phyloP scores from a whole-genome alignment of 2,797 vertebrate genomes.

The Anabacerthia variegaticeps region DNA sequence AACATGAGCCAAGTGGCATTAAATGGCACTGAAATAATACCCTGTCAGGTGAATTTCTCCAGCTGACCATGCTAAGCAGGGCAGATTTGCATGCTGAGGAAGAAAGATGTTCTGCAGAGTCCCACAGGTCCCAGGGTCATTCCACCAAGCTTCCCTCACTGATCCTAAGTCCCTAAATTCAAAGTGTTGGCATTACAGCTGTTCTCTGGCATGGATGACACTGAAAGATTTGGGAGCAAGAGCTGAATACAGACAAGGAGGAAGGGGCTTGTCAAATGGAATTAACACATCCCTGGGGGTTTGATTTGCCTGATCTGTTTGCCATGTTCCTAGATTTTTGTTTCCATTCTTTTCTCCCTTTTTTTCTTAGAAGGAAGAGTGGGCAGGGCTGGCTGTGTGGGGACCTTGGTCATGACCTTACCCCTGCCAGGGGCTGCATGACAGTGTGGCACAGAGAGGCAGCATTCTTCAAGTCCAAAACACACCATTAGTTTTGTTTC shows the following conservation, averaged over 20 bases:
- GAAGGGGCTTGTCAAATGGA: neutral
- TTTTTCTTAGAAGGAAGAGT: neutral
- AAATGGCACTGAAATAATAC: neutral
- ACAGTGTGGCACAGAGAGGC: neutral
- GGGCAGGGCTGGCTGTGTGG: neutral
- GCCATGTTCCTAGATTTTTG: neutral
- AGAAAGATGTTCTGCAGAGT: neutral
- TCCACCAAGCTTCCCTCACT: neutral
- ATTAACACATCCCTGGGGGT: neutral
- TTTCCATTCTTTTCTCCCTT: neutral
- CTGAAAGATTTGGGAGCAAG: neutral
- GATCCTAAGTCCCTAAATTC: neutral
- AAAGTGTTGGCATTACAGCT: neutral
- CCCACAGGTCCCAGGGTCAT: neutral
- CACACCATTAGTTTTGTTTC: neutral
- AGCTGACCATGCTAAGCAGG: neutral
- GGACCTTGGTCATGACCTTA: neutral
- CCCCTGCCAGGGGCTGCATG: neutral
- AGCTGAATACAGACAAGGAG: rapidly evolving
- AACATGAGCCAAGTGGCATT: neutral
- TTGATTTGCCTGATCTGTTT: neutral
- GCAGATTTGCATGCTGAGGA: neutral
- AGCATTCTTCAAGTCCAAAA: neutral
- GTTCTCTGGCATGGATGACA: neutral
- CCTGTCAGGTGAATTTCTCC: neutral